phyloP scores from a whole-genome alignment of 2,113 vertebrate species.

The Arizona elegans region DNA sequence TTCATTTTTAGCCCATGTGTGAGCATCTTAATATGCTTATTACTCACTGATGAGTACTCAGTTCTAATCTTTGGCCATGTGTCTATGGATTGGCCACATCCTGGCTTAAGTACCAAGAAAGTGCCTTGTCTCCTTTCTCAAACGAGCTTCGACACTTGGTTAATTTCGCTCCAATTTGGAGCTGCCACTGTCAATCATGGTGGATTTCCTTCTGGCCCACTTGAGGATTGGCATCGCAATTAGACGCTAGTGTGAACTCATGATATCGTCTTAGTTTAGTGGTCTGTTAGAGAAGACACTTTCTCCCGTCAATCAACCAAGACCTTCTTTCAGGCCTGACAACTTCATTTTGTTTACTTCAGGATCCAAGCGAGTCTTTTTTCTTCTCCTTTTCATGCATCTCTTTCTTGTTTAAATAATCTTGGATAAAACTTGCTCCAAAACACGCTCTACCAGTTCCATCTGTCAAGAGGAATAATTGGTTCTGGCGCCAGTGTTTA shows the following conservation, averaged over 20 bases:
- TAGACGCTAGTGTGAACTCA: not conserved
- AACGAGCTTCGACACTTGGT: not conserved
- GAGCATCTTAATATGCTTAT: not conserved
- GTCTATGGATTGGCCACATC: not conserved
- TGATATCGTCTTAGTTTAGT: not conserved
- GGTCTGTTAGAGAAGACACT: not conserved
- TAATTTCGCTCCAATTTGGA: not conserved
- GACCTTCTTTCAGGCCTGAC: not conserved
- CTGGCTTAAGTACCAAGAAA: not conserved
- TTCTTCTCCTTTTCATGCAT: not conserved
- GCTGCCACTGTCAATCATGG: constrained; percentile 8
- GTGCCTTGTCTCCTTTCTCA: not conserved
- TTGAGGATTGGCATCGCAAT: not conserved
- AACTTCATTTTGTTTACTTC: not conserved
- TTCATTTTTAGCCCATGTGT: not conserved
- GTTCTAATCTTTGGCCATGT: not conserved
- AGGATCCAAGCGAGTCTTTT: not conserved
- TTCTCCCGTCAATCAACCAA: not conserved
- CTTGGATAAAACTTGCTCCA: not conserved
- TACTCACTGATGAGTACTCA: not conserved
- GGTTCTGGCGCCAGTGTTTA: not conserved
- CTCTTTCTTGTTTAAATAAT: not conserved
- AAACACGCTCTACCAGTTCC: rapidly evolving
- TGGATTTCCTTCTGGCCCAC: not conserved
- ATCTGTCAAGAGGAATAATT: not conserved